phyloP scores from a whole-genome alignment of 2,797 vertebrate genomes.

The Hoplostethus atlanticus region DNA sequence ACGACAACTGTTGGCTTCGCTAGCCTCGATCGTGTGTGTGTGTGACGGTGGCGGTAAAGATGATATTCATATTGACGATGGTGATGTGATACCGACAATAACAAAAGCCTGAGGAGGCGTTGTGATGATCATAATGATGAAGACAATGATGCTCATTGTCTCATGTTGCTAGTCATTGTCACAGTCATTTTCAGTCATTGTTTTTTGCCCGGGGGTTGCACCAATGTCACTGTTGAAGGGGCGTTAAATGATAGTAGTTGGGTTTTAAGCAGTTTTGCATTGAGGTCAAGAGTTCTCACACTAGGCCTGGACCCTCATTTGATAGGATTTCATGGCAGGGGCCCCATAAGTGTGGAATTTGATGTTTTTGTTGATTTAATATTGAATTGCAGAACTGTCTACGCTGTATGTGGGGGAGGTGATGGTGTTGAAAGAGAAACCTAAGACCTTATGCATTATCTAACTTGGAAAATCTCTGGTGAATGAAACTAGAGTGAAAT shows the following conservation, averaged over 20 bases:
- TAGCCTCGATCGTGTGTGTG: slow-evolving; percentile 13
- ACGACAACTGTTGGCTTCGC: not conserved
- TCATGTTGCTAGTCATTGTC: not conserved
- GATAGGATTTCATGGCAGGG: too few relatives aligned
- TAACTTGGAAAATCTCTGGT: too few relatives aligned
- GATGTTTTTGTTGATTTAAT: too few relatives aligned
- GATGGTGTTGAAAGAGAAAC: too few relatives aligned
- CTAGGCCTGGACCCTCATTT: too few relatives aligned
- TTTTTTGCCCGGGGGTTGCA: not conserved
- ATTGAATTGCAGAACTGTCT: too few relatives aligned
- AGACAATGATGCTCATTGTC: slow-evolving; percentile 15
- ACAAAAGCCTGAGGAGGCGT: not conserved
- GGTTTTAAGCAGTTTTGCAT: too few relatives aligned
- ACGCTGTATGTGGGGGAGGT: too few relatives aligned
- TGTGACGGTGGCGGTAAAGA: slow-evolving; percentile 1
- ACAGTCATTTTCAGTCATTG: not conserved
- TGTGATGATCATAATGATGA: slow-evolving; percentile 19
- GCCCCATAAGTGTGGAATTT: too few relatives aligned
- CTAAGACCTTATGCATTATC: too few relatives aligned
- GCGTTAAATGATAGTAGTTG: not conserved
- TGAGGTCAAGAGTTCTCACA: too few relatives aligned
- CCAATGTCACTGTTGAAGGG: not conserved
- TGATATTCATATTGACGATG: not conserved
- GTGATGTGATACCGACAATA: slow-evolving; percentile 13
- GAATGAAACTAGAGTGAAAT: too few relatives aligned